Evolutionary conservation across 2,113 vertebrate genomes (phyloP).

Genomic region (Lagopus muta): DNA sequence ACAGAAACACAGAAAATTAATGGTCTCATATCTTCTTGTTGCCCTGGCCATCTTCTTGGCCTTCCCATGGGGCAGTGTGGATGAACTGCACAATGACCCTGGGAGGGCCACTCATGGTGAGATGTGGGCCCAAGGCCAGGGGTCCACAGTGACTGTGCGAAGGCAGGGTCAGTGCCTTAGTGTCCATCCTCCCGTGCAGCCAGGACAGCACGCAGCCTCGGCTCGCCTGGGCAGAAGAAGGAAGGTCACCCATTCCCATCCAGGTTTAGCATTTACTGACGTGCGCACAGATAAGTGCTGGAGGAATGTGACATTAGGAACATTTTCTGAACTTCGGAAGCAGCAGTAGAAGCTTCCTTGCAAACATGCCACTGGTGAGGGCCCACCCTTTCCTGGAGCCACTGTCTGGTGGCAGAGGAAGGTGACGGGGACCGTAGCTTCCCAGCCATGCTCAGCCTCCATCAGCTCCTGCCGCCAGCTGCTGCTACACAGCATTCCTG

Average conservation of each 20-base stretch:
- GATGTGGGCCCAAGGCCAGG: neutral
- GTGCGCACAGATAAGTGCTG: neutral
- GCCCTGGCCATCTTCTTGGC: neutral
- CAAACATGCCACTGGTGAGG: neutral
- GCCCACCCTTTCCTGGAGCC: constrained; percentile 45
- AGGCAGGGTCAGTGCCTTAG: neutral
- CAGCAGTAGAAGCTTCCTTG: neutral
- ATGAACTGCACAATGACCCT: constrained; percentile 4
- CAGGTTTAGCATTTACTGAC: neutral
- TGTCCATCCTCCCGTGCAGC: neutral
- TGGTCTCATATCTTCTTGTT: neutral
- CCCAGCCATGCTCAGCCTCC: neutral
- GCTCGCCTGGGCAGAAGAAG: neutral
- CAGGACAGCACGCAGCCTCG: neutral
- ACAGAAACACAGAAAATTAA: neutral
- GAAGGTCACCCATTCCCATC: neutral
- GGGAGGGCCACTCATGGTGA: neutral
- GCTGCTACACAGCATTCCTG: neutral
- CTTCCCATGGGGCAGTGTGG: neutral
- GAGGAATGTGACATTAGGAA: constrained; percentile 39
- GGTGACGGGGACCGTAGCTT: neutral
- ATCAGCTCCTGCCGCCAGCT: accelerated
- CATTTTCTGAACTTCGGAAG: neutral
- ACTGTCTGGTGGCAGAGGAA: neutral
- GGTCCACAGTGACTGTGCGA: neutral